Percentiles rank a stretch among this genome's conserved stretches.
These are phyloP conservation scores for Limnephilus lunatus DNA, from an alignment of 2,888 invertebrate genomes.

Conservation along the genomic window DNA sequence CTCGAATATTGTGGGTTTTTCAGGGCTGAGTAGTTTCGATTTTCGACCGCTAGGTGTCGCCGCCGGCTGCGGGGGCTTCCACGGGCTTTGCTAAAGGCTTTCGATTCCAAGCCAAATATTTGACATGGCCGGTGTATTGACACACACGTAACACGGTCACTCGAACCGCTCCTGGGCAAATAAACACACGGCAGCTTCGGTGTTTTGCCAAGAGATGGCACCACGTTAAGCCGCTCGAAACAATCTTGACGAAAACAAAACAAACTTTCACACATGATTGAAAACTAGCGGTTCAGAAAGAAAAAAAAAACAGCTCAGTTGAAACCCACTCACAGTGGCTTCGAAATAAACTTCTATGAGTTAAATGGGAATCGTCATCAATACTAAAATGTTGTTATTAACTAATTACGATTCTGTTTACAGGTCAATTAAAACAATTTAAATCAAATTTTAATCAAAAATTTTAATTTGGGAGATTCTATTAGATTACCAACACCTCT, in stretches of 20 bases:
- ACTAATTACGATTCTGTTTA: too few species aligned
- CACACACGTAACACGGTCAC: neutral
- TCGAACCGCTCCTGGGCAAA: conserved; percentile 5
- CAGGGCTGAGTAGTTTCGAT: neutral
- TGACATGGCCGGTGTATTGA: neutral
- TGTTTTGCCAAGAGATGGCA: conserved; percentile 14
- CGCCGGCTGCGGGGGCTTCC: neutral
- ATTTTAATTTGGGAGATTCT: too few species aligned
- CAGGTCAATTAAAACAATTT: too few species aligned
- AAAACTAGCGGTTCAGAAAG: neutral
- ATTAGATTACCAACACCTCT: too few species aligned
- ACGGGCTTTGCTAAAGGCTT: neutral
- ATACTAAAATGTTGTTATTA: too few species aligned
- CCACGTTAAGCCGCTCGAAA: neutral
- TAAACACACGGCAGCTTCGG: conserved; percentile 13
- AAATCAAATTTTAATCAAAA: too few species aligned
- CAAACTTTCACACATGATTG: neutral
- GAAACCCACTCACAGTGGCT: neutral
- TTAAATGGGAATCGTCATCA: neutral
- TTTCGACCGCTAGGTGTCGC: neutral
- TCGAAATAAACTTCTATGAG: neutral
- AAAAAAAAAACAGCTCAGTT: neutral
- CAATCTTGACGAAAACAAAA: neutral
- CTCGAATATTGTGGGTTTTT: neutral
- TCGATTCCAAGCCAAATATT: conserved; percentile 20